Percentiles rank a stretch among this genome's conserved stretches.
These are phyloP conservation scores for Aporophyla nigra DNA, from an alignment of 2,888 invertebrate genomes.

Conservation along the genomic window DNA sequence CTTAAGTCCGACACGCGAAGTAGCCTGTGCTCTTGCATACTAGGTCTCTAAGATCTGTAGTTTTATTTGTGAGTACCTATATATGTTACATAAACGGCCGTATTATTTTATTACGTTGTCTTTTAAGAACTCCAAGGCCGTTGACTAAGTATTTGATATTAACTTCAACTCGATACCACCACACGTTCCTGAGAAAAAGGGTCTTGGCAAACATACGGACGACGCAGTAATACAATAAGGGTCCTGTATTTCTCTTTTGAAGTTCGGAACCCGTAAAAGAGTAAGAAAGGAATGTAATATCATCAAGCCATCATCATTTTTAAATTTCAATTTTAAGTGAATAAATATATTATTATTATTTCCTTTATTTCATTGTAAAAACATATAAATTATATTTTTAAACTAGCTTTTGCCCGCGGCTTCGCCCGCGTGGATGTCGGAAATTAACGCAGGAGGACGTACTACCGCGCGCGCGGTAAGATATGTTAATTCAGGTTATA, in stretches of 20 bases:
- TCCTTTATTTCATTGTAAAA: no score
- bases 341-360: no score
- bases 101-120: not conserved
- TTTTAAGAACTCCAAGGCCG: not conserved
- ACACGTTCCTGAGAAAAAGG: not conserved
- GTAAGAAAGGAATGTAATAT: not conserved
- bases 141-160: not conserved
- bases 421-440: no score
- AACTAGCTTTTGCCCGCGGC: no score
- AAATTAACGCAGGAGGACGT: no score
- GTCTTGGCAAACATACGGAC: not conserved
- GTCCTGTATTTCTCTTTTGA: not conserved
- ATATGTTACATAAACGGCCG: not conserved
- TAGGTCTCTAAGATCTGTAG: no score
- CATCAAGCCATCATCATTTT: not conserved
- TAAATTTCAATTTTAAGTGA: no score
- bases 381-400: no score
- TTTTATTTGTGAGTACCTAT: not conserved
- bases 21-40: no score
- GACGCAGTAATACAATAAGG: not conserved
- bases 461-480: no score
- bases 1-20: no score
- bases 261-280: not conserved
- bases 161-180: not conserved
- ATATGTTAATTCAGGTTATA: no score